Conservation (phyloP, 2,113 vertebrate species). For the Aleadryas rufinucha region DNA sequence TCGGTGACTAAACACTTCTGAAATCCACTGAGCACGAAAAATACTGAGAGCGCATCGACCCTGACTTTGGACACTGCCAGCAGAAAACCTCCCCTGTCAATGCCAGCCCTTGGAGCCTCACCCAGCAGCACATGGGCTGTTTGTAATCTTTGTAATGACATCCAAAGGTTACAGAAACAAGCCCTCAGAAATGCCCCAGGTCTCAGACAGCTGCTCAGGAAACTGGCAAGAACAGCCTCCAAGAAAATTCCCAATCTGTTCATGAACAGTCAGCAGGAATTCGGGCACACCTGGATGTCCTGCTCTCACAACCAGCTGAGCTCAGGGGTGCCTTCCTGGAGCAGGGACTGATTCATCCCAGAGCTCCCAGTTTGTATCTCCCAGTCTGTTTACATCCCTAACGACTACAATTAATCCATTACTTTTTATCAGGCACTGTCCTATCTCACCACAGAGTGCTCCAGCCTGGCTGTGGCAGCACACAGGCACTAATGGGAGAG, state of each 20-base stretch:
- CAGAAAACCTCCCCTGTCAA: neutral
- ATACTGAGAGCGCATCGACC: rapidly evolving
- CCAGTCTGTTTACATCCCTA: neutral
- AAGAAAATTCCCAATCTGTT: neutral
- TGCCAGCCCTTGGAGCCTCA: neutral
- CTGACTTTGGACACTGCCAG: neutral
- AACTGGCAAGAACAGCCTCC: neutral
- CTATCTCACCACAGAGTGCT: neutral
- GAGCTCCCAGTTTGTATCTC: neutral
- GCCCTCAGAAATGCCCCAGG: neutral
- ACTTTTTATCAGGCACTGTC: neutral
- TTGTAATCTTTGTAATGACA: too few species aligned
- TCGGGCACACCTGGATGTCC: neutral
- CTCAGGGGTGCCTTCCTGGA: neutral
- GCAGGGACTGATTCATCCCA: neutral
- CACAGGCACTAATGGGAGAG: neutral
- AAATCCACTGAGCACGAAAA: neutral
- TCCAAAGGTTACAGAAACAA: neutral
- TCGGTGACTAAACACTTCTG: neutral
- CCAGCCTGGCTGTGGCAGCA: neutral
- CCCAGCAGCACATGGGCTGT: rapidly evolving
- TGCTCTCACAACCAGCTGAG: neutral
- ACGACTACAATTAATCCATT: neutral
- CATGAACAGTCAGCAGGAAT: neutral
- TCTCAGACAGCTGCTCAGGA: neutral